Base-by-base conservation (phyloP, 2,113 vertebrate species). In the Zapornia atra region DNA sequence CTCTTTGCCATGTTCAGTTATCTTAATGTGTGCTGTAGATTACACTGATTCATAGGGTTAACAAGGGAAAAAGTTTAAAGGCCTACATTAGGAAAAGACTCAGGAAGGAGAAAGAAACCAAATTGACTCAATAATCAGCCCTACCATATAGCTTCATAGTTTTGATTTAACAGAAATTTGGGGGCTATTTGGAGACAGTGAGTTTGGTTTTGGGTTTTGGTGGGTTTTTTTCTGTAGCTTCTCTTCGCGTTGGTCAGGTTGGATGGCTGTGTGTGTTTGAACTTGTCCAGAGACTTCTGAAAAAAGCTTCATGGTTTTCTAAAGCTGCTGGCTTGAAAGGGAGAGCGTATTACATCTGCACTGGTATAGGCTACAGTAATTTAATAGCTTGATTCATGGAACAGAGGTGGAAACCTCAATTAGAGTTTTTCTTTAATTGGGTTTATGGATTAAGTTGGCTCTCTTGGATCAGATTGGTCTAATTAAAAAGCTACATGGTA, bases 401-500 rank as follows among this genome's bases (percentile, higher is more conserved):
- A 44, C 34, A 78, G 68, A 68, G 71, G 81, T 82, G 72, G 93
- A 88, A 95, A 78, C 28, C 11, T 92, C 51, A 88, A 34, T 94
- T 95, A 96, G 73, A 83, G 73, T 92, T 92, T 88, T 93, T 66
- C 50, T 97, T 97, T 96, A 91, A 90, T 93, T 5, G 34, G 76
- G 80, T 93, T 96, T 90, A 57, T 95, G 72, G 83, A 90, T 96
- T 96, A 92, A 96, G 96, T 97, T 97, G 79, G n/a, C 44, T 93
- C 48, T 56, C 60, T 91, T 94, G 79, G 51, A 80, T 97, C 82
- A 89, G 34, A 57, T 88, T 77, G 92, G 21, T 91, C n/a, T 85
- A 51, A 85, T 93, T 78, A 77, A 86, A 48, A 92, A 85, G 17
- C 29, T 81, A 10, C 79, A 91, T 22, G 22, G 33, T 33, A 94